Evolutionary conservation across 2,888 invertebrate genomes (phyloP).

Genomic region (Callinectes sapidus): DNA sequence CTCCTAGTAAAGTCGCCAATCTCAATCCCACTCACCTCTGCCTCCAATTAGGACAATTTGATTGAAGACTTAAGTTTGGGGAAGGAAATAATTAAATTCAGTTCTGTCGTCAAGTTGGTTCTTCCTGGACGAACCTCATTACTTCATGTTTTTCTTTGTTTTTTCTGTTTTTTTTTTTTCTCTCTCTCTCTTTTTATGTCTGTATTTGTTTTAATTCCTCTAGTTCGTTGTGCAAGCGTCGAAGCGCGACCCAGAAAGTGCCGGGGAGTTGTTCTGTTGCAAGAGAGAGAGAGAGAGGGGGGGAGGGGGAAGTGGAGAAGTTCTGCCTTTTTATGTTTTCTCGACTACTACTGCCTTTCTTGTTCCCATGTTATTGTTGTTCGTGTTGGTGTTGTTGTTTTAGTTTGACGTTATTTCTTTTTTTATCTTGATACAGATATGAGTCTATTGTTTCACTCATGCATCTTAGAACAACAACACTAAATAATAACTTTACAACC

Average conservation of each 20-base stretch:
- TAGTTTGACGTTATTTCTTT: not conserved
- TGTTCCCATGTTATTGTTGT: not conserved
- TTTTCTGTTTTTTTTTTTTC: not conserved
- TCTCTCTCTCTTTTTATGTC: not conserved
- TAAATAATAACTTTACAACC: not conserved
- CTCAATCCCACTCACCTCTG: not conserved
- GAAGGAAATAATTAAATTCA: not conserved
- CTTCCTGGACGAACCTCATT: not conserved
- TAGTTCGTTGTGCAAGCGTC: not conserved
- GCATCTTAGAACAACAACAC: not conserved
- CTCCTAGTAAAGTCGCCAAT: not conserved
- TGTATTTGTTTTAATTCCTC: slow-evolving; percentile 15
- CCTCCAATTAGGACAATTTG: not conserved
- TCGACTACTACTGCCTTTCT: not conserved
- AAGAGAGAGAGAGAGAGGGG: not conserved
- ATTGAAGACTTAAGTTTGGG: slow-evolving; percentile 9
- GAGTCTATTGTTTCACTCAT: not conserved
- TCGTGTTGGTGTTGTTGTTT: not conserved
- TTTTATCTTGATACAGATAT: not conserved
- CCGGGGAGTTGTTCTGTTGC: not conserved
- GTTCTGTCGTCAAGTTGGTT: not conserved
- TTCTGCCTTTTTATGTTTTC: not conserved
- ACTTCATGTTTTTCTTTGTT: not conserved
- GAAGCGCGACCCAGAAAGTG: not conserved
- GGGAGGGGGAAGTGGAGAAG: not conserved